phyloP scores from a whole-genome alignment of 2,888 invertebrate genomes.

The Stenotaenia linearis region DNA sequence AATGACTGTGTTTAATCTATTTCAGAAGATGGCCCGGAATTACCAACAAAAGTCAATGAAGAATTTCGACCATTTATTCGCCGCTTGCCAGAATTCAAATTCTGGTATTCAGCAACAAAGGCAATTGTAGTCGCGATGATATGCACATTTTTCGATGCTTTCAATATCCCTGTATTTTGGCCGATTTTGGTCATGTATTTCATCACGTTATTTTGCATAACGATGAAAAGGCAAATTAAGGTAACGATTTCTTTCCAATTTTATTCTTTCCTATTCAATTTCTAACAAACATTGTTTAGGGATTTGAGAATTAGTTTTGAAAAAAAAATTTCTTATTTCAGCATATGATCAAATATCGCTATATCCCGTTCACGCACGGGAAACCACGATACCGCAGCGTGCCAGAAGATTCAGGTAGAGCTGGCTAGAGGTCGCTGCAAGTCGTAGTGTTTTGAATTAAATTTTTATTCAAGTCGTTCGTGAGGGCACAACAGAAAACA shows the following conservation, averaged over 20 bases:
- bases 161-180: constrained; percentile 99
- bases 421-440: constrained; percentile 7
- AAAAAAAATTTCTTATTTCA: constrained; percentile 51
- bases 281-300: no score
- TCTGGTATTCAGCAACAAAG: constrained; percentile 95
- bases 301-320: no score
- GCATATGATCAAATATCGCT: constrained; percentile 99
- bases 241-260: constrained; percentile 52
- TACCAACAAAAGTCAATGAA: constrained; percentile 91
- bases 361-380: constrained; percentile 96
- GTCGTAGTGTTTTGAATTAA: background rate
- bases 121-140: constrained; percentile 82
- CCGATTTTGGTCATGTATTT: constrained; percentile 99
- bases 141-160: constrained; percentile 94
- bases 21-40: constrained; percentile 77
- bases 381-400: constrained; percentile 79
- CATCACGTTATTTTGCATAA: constrained; percentile 94
- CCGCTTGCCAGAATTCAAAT: constrained; percentile 97
- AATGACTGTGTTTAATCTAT: background rate
- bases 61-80: constrained; percentile 97
- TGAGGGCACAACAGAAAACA: background rate
- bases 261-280: background rate
- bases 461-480: background rate
- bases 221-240: constrained; percentile 99
- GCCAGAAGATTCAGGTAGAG: constrained; percentile 43